Base-by-base conservation (phyloP, 2,888 invertebrate genomes). In the Iphiclides podalirius region DNA sequence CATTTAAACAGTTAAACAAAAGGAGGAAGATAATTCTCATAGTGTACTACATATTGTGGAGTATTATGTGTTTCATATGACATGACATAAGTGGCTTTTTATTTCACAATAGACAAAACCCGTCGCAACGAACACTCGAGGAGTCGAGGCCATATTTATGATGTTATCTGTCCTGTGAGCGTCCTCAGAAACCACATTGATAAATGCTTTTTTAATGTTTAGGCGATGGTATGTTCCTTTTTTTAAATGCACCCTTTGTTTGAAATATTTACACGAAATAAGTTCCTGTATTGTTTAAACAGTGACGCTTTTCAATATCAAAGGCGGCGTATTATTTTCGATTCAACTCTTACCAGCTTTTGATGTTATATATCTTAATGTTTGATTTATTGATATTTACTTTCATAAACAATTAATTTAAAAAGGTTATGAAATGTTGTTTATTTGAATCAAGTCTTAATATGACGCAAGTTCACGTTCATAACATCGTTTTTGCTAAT, bases 71-170 rank as follows among this genome's bases (percentile, higher is more conserved):
- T 63, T 66, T 66, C 70, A 60, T 63, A 70, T 60, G 62, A 74
- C 62, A 69, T 57, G 62, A 69, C 66, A 70, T 69, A 67, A 78
- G 75, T 80, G 72, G 68, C 67, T 73, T 74, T 79, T 78, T 69
- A 73, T 84, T 84, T 82, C 85, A 85, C 85, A 84, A 84, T 83
- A 85, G 85, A 83, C 80, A 81, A 84, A 87, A 86, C 86, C 81
- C 82, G 80, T 89, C 83, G 79, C 79, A 85, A 83, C 90, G 76
- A 87, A 75, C 74, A 77, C 79, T 82, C 81, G 72, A 81, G 68
- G 75, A 78, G 70, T 78, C 64, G 84, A 91, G 91, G 91, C 91
- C 91, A 91, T 92, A 91, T 91, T 91, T 91, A 91, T 86, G 89
- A 90, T 90, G 89, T 89, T 90, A 90, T 90, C 90, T 89, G 78